Evolutionary conservation across 2,113 vertebrate genomes (phyloP), one percentile per base, ranked within the genome.

Genomic region (Girardinichthys multiradiatus): DNA sequence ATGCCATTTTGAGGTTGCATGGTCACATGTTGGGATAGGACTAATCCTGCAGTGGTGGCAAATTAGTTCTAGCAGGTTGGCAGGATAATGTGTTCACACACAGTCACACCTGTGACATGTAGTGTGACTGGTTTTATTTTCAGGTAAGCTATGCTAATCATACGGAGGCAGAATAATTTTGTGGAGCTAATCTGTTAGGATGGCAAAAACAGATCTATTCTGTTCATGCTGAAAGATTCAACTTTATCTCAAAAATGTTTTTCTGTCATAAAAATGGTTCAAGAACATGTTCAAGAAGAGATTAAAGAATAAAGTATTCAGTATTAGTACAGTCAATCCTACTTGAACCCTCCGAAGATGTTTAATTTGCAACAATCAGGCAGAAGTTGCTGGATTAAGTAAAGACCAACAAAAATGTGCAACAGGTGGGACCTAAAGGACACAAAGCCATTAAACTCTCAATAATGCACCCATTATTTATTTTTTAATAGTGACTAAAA

Each of bases 1-100:
- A 64, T 64, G 68, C 28, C 42, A 66, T 76, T 79, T 63, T 28
- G 54, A 64, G 51, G 67, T 72, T 69, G 30, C 54, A 33, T 12
- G 70, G 66, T 63, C 35, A 37, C 17, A 33, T 61, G 68, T 69
- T 28, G n/a, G 59, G 35, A 64, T 67, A 33, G 24, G 54, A 19
- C 27, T 64, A 54, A 60, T 68, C 27, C 63, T 57, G 26, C 19
- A 61, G 7, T 10, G 24, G 19, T 76, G 45, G 35, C 48, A 68
- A 71, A 79, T 73, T 19, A 68, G 57, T 63, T 61, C 21, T 64
- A 17, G 29, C 26, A 45, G 21, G 62, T 63, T 67, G 58, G 71
- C 67, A 63, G 27, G 9, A 54, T 54, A n/a, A 28, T 57, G 9
- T 29, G 59, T 17, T 51, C 31, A 28, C 12, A 67, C 4, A 54